Evolutionary conservation across 1,140 invertebrate genomes (phyloP), one percentile per base, ranked within the genome.

Genomic region (Aphaenogaster ashmeadi): DNA sequence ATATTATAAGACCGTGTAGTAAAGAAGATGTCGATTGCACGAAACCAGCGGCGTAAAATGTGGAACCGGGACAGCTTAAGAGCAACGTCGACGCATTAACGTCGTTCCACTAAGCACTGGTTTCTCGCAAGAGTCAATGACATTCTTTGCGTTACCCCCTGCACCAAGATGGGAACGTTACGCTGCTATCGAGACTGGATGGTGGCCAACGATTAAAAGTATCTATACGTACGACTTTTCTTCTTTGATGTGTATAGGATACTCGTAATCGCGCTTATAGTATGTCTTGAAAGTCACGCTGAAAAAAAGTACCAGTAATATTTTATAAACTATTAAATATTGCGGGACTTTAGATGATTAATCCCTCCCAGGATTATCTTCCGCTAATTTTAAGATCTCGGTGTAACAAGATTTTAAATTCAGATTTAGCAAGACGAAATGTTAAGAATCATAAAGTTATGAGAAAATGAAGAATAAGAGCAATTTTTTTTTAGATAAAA

Each of bases 171-270:
- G 88, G 86, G 79, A 90, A 90, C 89, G 87, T 92, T 92, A 93
- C 90, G 87, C 87, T 88, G 67, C 36, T 60, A 64, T 44, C 72
- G 60, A 87, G 88, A 91, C 92, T 94, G 93, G 93, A 93, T 91
- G 91, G 87, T 90, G 75, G 93, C 93, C 93, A 94, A 91, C 88
- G 89, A 91, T 66, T 92, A 79, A 50, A 81, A 93, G 75, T 86
- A 83, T 90, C 91, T 87, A 85, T 84, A 52, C 67, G 38, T 62
- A 72, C 77, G 84, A 79, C 56, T 52, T 83, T 21, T 52, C 50
- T 56, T 56, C 47, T 58, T 64, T 15, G 27, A 15, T 11, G 8
- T 52, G 11, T 60, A 47, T 47, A 7, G 18, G 15, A 44, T 66
- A 44, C 27, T 21, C 8, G 2, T 33, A 81, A 74, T 88, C 62